Evolutionary conservation across 2,888 invertebrate species (phyloP), one percentile per base, ranked within the genome.

Genomic region (Apotomis turbidana): DNA sequence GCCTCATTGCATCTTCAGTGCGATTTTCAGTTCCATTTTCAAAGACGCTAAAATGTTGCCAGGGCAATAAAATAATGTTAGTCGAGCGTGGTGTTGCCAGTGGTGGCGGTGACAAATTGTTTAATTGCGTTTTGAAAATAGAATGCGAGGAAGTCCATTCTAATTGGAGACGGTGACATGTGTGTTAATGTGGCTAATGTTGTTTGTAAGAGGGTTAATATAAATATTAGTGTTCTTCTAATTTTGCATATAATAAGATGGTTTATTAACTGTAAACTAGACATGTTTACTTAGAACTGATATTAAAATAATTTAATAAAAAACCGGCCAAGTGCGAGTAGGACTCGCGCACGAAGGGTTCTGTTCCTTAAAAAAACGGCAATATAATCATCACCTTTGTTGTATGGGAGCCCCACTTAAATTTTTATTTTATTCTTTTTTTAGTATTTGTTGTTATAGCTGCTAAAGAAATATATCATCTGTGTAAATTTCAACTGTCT

Each of bases 31-130:
- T 88, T 88, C 86, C 87, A 88, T 85, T 88, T 89, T 88, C 89
- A 88, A 89, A 90, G 85, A 82, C 83, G 85, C 87, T 90, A 90
- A 90, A 90, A 89, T 90, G 91, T 90, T 90, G 91, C 89, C 85
- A 83, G 81, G 51, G 87, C 81, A 85, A 91, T 91, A 91, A 91
- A 91, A 80, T 81, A 88, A 74, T 73, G 80, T 81, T 81, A 87
- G 82, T 83, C 83, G 83, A 87, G 82, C 90, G 89, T 88, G 76
- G 79, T 81, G 85, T 81, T 88, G 87, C 85, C 86, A 89, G 82
- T 75, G 75, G 81, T 77, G 77, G 78, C 78, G 85, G 83, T 86
- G 87, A 90, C 91, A 91, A 91, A 91, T 92, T 92, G 88, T 90
- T 90, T 91, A 91, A 91, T 92, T 89, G 90, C 87, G 76, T 79